These are phyloP conservation scores for Cladorhizidae sp. DNA, from an alignment of 37 sponge, comb jelly and placozoan genomes.

Conservation along the genomic window DNA sequence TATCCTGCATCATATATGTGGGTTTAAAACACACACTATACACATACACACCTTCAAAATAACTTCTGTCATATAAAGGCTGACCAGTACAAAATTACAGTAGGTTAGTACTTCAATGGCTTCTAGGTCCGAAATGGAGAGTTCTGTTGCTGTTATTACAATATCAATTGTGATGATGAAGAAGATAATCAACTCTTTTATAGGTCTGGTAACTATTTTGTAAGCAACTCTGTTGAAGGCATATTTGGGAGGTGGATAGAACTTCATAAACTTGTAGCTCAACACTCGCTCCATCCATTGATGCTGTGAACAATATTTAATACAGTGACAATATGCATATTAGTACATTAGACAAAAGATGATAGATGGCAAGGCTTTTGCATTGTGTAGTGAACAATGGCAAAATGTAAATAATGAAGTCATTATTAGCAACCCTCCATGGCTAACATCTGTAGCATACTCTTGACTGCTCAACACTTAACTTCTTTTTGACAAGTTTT, in stretches of 20 bases:
- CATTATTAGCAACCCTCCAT: too few relatives aligned
- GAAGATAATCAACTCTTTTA: slow-evolving; percentile 71
- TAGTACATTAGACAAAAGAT: too few relatives aligned
- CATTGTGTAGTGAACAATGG: too few relatives aligned
- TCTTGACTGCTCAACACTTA: too few relatives aligned
- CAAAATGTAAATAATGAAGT: too few relatives aligned
- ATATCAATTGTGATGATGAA: slow-evolving; percentile 60
- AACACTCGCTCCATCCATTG: slow-evolving; percentile 8
- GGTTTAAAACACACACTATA: neutral
- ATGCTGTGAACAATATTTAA: slow-evolving; percentile 34
- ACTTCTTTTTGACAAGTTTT: too few relatives aligned
- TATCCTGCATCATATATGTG: too few relatives aligned
- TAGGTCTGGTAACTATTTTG: slow-evolving; percentile 28
- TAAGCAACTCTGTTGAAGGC: slow-evolving; percentile 33
- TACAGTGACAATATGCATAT: too few relatives aligned
- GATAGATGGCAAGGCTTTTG: too few relatives aligned
- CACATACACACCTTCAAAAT: slow-evolving; percentile 61
- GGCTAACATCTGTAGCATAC: too few relatives aligned
- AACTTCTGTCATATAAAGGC: slow-evolving; percentile 69
- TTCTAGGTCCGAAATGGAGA: slow-evolving; percentile 16
- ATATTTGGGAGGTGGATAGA: slow-evolving; percentile 35
- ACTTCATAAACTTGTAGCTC: neutral
- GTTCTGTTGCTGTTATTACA: slow-evolving; percentile 60
- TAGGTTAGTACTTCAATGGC: slow-evolving; percentile 27
- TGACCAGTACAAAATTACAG: slow-evolving; percentile 62